These are phyloP conservation scores for Aporophyla nigra DNA, from an alignment of 2,888 invertebrate species.

Conservation along the genomic window DNA sequence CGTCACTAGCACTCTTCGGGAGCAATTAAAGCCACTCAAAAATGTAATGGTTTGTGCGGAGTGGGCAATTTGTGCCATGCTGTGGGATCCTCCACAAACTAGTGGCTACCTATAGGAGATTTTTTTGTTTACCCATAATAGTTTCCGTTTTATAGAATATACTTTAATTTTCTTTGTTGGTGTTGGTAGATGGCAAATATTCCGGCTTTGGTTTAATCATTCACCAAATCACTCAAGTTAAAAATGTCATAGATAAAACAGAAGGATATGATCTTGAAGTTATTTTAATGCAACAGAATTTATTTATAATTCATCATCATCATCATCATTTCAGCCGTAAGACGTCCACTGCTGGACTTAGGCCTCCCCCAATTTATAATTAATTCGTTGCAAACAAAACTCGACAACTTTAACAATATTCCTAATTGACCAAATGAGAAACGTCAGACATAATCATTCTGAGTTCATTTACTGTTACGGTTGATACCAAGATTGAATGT, in stretches of 20 bases:
- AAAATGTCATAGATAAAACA: not conserved
- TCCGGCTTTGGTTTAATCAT: too few relatives aligned
- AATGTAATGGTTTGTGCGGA: conserved; percentile 56
- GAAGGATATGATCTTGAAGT: not conserved
- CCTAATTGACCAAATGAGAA: not conserved
- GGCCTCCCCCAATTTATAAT: too few relatives aligned
- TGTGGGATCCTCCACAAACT: conserved; percentile 19
- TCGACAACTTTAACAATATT: not conserved
- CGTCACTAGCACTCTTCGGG: conserved; percentile 51
- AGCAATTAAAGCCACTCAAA: conserved; percentile 66
- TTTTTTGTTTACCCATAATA: conserved; percentile 13
- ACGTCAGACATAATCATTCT: not conserved
- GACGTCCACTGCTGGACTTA: too few relatives aligned
- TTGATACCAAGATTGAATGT: not conserved
- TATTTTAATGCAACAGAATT: not conserved
- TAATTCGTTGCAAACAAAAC: too few relatives aligned
- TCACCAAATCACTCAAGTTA: too few relatives aligned
- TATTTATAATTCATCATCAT: too few relatives aligned
- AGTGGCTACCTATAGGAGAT: not conserved
- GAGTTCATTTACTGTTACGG: not conserved
- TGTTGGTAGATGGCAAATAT: not conserved
- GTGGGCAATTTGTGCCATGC: conserved; percentile 56
- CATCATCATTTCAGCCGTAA: too few relatives aligned
- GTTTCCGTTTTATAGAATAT: conserved; percentile 12
- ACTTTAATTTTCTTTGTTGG: not conserved